Evolutionary conservation across 2,797 vertebrate genomes (phyloP), one percentile per base, ranked within the genome.

Genomic region (Leptodactylus fallax): DNA sequence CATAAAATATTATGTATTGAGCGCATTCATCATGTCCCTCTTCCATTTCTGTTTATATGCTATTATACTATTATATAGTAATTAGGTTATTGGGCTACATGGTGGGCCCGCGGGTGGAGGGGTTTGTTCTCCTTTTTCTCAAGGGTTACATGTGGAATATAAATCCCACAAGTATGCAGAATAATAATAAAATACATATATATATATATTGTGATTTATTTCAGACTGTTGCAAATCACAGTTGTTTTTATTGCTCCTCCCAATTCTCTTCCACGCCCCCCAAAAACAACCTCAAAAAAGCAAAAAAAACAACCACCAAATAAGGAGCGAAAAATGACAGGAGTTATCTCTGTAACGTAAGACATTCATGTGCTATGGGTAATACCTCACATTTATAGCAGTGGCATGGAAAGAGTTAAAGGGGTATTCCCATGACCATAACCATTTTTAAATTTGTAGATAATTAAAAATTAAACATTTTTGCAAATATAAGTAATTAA

Each of bases 271-370:
- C n/a, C n/a, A n/a, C n/a, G n/a, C n/a, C n/a, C n/a, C n/a, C n/a
- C n/a, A n/a, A n/a, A n/a, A n/a, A n/a, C n/a, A n/a, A 36, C 36
- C 36, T 36, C 4, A 45, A 45, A 56, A 16, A 58, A 21, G 55
- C n/a, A 77, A 45, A 27, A 58, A 13, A 56, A 69, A 80, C 17
- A 83, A 72, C 45, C 25, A 11, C 71, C 79, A 83, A 77, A 83
- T 87, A 77, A n/a, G n/a, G n/a, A n/a, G n/a, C n/a, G n/a, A n/a
- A n/a, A 77, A 83, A 23, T 21, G 19, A 47, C 71, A 21, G 49
- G 47, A 83, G 80, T 77, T 65, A 45, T 67, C 71, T 83, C 47
- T 11, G 65, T 45, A 63, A 65, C 56, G 85, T 14, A 21, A 79
- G 60, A 65, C 71, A 55, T 56, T 12, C 74, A 51, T 77, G 69